Base-by-base conservation (phyloP, 2,113 vertebrate genomes). In the Upupa epops region DNA sequence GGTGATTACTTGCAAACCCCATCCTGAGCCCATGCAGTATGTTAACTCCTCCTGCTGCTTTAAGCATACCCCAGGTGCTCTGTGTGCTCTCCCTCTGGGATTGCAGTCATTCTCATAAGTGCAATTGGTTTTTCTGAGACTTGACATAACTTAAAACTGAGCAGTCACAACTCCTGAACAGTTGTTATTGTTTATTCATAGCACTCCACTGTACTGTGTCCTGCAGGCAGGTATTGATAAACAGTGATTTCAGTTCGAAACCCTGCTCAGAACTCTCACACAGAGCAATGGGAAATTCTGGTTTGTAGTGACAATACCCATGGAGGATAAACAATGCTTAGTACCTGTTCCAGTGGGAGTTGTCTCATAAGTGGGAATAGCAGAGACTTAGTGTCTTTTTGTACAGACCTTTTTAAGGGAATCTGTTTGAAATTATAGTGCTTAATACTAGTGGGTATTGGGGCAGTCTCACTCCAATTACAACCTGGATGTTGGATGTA, bases 151-250 rank as follows among this genome's bases (percentile, higher is more conserved):
- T 82, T 92, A 55, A 83, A 94, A 78, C 72, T 71, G 73, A 88
- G 70, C 69, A 84, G 68, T 88, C 82, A 64, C 63, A 88, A 75
- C 69, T 90, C 92, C 59, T 89, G 80, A 93, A 66, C 68, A 49
- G 17, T 83, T 65, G 78, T 93, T 46, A 48, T 86, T 94, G 81
- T 93, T 94, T 89, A 94, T 95, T 94, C 81, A 56, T 65, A 65
- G 51, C 51, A 29, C 46, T 90, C 25, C 20, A 37, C 54, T 90
- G 77, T 51, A 69, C 59, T 73, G 18, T 82, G 66, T 94, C 32
- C 8, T 86, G 83, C 83, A 92, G 83, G 81, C 70, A 54, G 89
- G 82, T 95, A 95, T 96, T 93, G 92, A 93, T 95, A 96, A 96
- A 90, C 86, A 89, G 72, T 83, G 65, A 8, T 88, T 93, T 92